Percentiles rank a stretch among this genome's conserved stretches.
Evolutionary conservation across 2,797 vertebrate species (phyloP).

Genomic region (Podarcis lilfordi): DNA sequence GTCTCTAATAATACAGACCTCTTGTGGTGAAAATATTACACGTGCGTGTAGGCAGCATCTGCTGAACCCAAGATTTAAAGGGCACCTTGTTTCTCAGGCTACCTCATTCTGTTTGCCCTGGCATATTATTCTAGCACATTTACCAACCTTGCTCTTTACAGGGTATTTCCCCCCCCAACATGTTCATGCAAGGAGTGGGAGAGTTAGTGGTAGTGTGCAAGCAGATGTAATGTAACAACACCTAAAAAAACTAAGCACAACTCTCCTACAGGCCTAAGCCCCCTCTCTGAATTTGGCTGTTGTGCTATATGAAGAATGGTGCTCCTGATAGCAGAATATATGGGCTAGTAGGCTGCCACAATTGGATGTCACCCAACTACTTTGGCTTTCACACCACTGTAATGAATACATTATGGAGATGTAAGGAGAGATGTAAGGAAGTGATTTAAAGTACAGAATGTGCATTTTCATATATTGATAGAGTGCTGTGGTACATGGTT

Average conservation of each 20-base stretch:
- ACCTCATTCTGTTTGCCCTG: not conserved
- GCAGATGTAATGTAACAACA: too few relatives aligned
- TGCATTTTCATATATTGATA: not conserved
- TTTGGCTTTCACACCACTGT: too few relatives aligned
- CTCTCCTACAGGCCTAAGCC: not conserved
- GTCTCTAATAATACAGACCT: not conserved
- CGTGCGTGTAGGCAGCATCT: not conserved
- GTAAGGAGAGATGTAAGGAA: not conserved
- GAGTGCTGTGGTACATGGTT: not conserved
- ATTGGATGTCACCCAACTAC: too few relatives aligned
- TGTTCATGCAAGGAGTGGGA: not conserved
- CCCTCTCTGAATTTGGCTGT: too few relatives aligned
- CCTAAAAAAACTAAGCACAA: not conserved
- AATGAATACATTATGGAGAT: not conserved
- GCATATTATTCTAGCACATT: not conserved
- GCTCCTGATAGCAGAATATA: too few relatives aligned
- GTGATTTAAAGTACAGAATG: not conserved
- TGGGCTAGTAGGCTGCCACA: too few relatives aligned
- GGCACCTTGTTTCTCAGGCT: not conserved
- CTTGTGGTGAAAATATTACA: not conserved
- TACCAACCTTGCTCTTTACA: not conserved
- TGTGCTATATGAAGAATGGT: too few relatives aligned
- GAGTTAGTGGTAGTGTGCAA: too few relatives aligned
- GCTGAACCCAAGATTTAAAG: not conserved
- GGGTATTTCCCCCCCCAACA: not conserved